phyloP scores from a whole-genome alignment of 2,797 vertebrate genomes.

The Propithecus deckenii region DNA sequence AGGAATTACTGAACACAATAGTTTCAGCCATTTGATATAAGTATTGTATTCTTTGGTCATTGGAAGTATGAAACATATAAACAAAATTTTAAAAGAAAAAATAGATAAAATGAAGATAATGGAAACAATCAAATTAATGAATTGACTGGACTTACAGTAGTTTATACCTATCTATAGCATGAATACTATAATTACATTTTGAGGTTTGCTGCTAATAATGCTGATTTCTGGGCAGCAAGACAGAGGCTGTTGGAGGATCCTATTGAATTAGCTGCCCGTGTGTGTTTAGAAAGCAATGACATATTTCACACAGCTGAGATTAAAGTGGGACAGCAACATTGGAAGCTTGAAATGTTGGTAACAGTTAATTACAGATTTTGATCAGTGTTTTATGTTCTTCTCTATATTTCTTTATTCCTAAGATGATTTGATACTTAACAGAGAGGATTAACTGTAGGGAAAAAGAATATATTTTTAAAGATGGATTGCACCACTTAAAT shows the following conservation, averaged over 20 bases:
- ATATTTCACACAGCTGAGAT: background rate
- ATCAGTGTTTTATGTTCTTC: background rate
- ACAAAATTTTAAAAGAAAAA: background rate
- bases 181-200: background rate
- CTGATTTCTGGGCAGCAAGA: background rate
- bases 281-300: background rate
- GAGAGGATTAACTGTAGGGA: background rate
- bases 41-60: background rate
- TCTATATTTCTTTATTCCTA: background rate
- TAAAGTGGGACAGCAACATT: background rate
- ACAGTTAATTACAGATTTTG: background rate
- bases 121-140: background rate
- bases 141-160: background rate
- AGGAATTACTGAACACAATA: background rate
- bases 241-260: background rate
- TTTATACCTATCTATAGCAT: background rate
- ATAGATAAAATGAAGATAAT: background rate
- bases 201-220: background rate
- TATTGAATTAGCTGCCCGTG: background rate
- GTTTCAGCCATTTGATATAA: background rate
- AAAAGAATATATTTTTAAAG: background rate
- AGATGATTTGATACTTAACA: background rate
- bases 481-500: background rate
- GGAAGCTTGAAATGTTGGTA: background rate
- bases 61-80: background rate